Conservation (phyloP, 2,888 invertebrate genomes). For the Apamea crenata region DNA sequence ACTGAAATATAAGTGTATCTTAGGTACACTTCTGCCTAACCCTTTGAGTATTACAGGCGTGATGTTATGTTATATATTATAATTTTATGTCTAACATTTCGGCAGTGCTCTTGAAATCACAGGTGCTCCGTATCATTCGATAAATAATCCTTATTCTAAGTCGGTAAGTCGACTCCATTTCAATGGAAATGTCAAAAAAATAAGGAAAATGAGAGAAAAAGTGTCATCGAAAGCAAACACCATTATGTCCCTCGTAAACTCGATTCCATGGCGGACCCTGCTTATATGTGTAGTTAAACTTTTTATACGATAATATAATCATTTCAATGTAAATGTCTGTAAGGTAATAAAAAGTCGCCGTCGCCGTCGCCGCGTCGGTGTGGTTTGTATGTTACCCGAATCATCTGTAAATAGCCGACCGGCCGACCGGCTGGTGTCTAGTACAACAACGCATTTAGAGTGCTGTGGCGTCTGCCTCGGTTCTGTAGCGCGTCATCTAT, state of each 20-base stretch:
- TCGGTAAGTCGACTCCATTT: background rate
- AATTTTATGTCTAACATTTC: background rate
- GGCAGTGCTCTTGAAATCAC: background rate
- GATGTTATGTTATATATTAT: background rate
- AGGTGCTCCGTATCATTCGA: background rate
- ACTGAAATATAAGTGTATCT: background rate
- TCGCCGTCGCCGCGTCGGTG: background rate
- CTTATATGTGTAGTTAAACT: conserved; percentile 45
- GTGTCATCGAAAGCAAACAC: conserved; percentile 38
- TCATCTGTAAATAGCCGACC: too few relatives aligned
- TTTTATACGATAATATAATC: conserved; percentile 55
- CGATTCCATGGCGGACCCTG: conserved; percentile 37
- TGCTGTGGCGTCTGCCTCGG: too few relatives aligned
- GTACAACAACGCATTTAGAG: too few relatives aligned
- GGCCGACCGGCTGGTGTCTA: too few relatives aligned
- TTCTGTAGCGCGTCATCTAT: too few relatives aligned
- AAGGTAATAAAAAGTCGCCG: background rate
- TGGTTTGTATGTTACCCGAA: background rate
- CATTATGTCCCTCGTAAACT: conserved; percentile 46
- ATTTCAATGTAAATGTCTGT: conserved; percentile 56
- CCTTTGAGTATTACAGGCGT: background rate
- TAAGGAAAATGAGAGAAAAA: conserved; percentile 26
- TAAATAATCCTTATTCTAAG: conserved; percentile 11
- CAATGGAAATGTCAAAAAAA: conserved; percentile 15
- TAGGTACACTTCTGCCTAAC: background rate